Conservation (phyloP, 2,797 vertebrate genomes). For the Phyllotis vaccarum region DNA sequence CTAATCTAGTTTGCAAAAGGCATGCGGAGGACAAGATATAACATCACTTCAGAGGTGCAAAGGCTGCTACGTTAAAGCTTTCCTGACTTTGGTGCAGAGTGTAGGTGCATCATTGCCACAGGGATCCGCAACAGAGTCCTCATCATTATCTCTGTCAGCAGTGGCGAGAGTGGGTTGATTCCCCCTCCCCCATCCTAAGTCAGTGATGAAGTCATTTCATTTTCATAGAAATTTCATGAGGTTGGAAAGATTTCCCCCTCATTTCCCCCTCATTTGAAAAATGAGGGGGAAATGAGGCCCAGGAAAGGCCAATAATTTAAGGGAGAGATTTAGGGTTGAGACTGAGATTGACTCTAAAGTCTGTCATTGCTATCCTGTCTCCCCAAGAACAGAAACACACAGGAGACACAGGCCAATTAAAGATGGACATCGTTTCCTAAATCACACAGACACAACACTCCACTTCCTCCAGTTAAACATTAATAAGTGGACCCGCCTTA, state of each 20-base stretch:
- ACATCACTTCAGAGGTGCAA: constrained; percentile 53
- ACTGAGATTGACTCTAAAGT: neutral
- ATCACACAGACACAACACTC: neutral
- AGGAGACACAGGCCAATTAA: neutral
- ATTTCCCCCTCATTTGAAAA: constrained; percentile 26
- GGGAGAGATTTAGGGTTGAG: neutral
- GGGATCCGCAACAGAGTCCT: neutral
- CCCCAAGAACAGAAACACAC: too few species aligned
- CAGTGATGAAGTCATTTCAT: neutral
- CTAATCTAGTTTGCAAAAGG: constrained; percentile 18
- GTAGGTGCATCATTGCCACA: too few species aligned
- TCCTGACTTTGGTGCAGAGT: neutral
- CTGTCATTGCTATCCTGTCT: neutral
- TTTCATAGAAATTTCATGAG: neutral
- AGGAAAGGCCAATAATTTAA: neutral
- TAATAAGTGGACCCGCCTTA: accelerated
- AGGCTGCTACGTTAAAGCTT: neutral
- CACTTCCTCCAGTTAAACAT: neutral
- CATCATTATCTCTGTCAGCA: too few species aligned
- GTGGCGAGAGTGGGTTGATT: neutral
- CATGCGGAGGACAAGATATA: neutral
- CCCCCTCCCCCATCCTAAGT: neutral
- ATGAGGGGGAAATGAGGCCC: neutral
- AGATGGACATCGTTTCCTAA: neutral
- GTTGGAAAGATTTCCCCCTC: neutral